phyloP scores from a whole-genome alignment of 2,888 invertebrate genomes.

The Autographa gamma region DNA sequence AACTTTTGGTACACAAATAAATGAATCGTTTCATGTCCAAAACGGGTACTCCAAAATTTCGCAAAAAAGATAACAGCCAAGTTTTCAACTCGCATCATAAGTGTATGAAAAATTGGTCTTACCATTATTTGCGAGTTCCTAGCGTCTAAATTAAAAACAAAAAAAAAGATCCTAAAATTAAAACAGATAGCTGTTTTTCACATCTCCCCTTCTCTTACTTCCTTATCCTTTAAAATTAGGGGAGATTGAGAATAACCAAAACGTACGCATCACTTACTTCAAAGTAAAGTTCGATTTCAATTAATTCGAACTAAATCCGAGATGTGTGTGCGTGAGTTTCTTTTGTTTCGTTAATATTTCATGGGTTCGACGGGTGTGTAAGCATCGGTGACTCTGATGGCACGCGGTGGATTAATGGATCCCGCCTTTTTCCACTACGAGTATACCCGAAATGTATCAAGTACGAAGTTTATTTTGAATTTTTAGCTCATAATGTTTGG shows the following conservation, averaged over 20 bases:
- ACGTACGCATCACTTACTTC: background rate
- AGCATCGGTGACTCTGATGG: slow-evolving; percentile 78
- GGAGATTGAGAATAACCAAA: background rate
- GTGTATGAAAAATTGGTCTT: too few species aligned
- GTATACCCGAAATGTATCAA: slow-evolving; percentile 71
- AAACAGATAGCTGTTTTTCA: background rate
- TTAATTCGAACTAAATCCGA: slow-evolving; percentile 8
- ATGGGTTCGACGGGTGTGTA: slow-evolving; percentile 78
- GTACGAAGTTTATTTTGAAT: slow-evolving; percentile 10
- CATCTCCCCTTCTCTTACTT: background rate
- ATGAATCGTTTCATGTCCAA: background rate
- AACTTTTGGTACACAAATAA: slow-evolving; percentile 12
- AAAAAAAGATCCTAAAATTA: background rate
- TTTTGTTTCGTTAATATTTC: slow-evolving; percentile 70
- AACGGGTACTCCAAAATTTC: too few species aligned
- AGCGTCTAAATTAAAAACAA: background rate
- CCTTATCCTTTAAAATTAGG: background rate
- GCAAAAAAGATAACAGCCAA: too few species aligned
- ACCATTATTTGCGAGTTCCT: too few species aligned
- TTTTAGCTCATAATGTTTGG: background rate
- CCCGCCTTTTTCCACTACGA: slow-evolving; percentile 75
- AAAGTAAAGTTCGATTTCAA: background rate
- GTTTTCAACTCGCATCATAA: too few species aligned
- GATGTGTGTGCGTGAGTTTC: background rate
- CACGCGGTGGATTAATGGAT: slow-evolving; percentile 76